phyloP scores from a whole-genome alignment of 1,140 invertebrate species.

The Telenomus remus region DNA sequence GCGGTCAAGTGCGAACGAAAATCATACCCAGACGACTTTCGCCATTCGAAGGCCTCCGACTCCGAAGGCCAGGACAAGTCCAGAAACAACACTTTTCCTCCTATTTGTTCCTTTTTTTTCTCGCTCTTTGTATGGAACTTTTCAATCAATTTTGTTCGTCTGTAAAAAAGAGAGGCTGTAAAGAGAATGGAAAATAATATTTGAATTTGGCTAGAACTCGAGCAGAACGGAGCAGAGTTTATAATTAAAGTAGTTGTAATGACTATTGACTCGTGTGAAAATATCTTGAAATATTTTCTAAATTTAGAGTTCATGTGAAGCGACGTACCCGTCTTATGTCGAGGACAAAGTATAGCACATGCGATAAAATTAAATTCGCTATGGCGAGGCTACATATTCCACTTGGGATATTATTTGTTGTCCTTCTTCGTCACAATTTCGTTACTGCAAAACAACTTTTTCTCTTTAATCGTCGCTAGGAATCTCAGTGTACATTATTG shows the following conservation, averaged over 20 bases:
- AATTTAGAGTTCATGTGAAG: conserved; percentile 53
- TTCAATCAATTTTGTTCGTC: background rate
- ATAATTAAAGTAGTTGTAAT: conserved; percentile 41
- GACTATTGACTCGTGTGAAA: conserved; percentile 55
- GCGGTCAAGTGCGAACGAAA: conserved; percentile 33
- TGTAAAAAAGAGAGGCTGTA: no score
- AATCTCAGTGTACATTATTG: no score
- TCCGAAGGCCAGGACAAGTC: conserved; percentile 10
- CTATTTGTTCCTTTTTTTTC: background rate
- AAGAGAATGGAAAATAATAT: no score
- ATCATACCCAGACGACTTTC: conserved; percentile 26
- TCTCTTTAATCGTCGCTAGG: no score
- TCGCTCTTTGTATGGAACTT: background rate
- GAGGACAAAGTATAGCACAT: conserved; percentile 49
- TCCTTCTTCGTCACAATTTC: no score
- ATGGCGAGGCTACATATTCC: conserved; percentile 18
- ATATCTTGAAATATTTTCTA: conserved; percentile 53
- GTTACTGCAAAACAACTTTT: no score
- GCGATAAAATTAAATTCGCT: conserved; percentile 54
- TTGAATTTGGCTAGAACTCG: background rate
- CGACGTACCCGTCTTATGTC: conserved; percentile 44
- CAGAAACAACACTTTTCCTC: background rate
- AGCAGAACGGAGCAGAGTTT: no score
- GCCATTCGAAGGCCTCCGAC: conserved; percentile 13
- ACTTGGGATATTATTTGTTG: background rate